These are phyloP conservation scores for Isoperla grammatica DNA, from an alignment of 2,888 invertebrate species.

Conservation along the genomic window DNA sequence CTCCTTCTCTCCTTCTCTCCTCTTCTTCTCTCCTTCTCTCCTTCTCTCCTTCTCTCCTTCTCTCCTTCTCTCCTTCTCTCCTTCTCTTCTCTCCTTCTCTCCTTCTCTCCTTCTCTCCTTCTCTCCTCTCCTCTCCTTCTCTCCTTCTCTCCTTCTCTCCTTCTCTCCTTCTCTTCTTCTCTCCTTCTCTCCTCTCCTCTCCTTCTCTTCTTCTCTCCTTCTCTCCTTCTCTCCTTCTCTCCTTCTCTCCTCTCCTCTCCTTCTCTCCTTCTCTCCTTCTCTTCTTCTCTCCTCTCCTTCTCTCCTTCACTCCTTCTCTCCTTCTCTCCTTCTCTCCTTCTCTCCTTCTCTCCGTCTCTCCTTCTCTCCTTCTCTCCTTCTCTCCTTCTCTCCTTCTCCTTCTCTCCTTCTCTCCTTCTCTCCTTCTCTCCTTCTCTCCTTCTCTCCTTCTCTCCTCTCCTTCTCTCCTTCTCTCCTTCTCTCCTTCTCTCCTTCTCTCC, in stretches of 20 bases:
- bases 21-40: too few species aligned
- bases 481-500: background rate
- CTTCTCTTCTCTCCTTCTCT: too few species aligned
- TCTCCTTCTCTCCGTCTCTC: background rate
- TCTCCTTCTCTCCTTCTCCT: background rate
- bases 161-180: constrained; percentile 22
- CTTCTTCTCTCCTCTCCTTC: background rate
- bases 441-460: background rate
- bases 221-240: constrained; percentile 19
- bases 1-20: too few species aligned
- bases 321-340: background rate
- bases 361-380: background rate
- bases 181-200: constrained; percentile 14
- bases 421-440: background rate
- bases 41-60: too few species aligned
- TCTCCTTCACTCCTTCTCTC: too few species aligned
- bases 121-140: constrained; percentile 22
- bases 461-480: background rate
- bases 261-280: background rate
- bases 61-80: too few species aligned
- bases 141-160: constrained; percentile 21
- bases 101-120: background rate
- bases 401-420: background rate
- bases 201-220: constrained; percentile 24
- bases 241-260: background rate